Percentiles rank a stretch among this genome's conserved stretches.
phyloP scores from a whole-genome alignment of 2,888 invertebrate species.

The Ophion ventricosus region DNA sequence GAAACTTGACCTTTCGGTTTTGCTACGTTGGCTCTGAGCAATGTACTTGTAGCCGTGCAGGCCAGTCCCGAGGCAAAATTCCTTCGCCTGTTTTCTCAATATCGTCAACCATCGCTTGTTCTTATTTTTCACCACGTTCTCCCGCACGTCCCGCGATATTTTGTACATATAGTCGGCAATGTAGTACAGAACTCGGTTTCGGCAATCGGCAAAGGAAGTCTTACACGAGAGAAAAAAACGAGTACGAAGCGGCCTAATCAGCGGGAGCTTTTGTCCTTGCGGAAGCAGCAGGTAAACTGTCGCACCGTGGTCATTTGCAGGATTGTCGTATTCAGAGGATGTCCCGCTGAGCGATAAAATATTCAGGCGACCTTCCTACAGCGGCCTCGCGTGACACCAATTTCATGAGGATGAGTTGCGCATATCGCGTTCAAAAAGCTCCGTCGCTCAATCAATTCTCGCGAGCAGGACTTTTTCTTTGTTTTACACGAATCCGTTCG shows the following conservation, averaged over 20 bases:
- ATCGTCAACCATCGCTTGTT: conserved; percentile 56
- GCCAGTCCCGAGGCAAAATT: conserved; percentile 88
- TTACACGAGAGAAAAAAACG: background rate
- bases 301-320: conserved; percentile 7
- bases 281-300: conserved; percentile 24
- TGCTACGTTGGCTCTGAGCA: conserved; percentile 85
- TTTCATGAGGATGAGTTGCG: background rate
- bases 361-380: conserved; percentile 70
- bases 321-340: conserved; percentile 56
- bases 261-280: conserved; percentile 9
- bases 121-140: conserved; percentile 46
- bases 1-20: conserved; percentile 85
- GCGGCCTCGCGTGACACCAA: conserved; percentile 47
- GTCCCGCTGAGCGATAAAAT: conserved; percentile 69
- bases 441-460: conserved; percentile 45
- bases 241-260: background rate
- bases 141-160: conserved; percentile 48
- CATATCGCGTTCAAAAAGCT: conserved; percentile 7
- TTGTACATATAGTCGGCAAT: conserved; percentile 30
- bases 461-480: conserved; percentile 9
- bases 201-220: background rate
- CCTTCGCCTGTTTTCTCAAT: conserved; percentile 77
- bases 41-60: conserved; percentile 90
- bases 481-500: background rate
- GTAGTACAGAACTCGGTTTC: background rate